Base-by-base conservation (phyloP, 2,113 vertebrate species). In the Entomyzon cyanotis region DNA sequence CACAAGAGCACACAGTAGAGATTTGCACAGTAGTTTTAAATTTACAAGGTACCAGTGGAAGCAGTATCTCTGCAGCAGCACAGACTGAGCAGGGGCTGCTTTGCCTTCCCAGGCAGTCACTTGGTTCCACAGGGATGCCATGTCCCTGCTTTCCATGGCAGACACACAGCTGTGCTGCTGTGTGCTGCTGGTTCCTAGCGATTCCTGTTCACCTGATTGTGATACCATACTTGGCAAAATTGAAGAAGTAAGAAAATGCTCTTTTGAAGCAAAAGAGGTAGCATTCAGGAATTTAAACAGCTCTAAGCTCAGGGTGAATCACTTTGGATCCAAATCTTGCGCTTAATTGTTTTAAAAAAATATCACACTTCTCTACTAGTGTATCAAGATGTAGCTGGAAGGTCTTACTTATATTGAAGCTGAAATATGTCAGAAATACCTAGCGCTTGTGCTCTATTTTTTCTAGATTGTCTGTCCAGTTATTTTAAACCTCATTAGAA, bases 401-500 rank as follows among this genome's bases (percentile, higher is more conserved):
- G 20, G 9, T 17, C 35, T 87, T 60, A 23, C 31, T 81, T 42
- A 33, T 42, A n/a, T 6, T 30, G 49, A 79, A 62, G 49, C 15
- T 35, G 67, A 83, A 94, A 92, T 60, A 33, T 10, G 2, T 55
- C 50, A 88, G 67, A 85, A 91, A 80, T 88, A 69, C 25, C 22
- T 76, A 30, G 46, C 33, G n/a, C 16, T 21, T 86, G 19, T 69
- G 49, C 41, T 90, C 7, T 50, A 12, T 90, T 65, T 91, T n/a
- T 21, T 10, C 59, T 80, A 39, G 58, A 65, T 85, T 90, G 53
- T 92, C 46, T 91, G 17, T 62, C 31, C 42, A 77, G 79, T 82
- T 95, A 88, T 97, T 96, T 96, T 92, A 83, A 90, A 80, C 52
- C 31, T 96, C 85, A 86, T 95, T 96, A 93, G 76, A 59, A 74